Evolutionary conservation across 2,888 invertebrate species (phyloP).

Genomic region (Cheilosia variabilis): DNA sequence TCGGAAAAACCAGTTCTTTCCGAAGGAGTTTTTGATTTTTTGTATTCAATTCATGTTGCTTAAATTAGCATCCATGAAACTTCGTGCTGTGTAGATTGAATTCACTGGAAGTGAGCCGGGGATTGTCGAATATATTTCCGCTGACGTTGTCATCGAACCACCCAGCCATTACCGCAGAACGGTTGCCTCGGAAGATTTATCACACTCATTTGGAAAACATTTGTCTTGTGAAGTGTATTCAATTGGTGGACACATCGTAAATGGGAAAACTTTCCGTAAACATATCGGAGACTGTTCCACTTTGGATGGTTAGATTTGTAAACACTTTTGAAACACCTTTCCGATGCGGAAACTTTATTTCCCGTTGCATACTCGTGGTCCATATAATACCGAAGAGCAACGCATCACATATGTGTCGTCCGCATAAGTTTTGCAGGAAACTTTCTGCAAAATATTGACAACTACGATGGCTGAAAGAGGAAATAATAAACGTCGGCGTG

Average conservation of each 20-base stretch:
- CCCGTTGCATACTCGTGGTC: conserved; percentile 5
- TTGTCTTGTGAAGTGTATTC: conserved; percentile 73
- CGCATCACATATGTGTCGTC: conserved; percentile 11
- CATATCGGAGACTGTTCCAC: conserved; percentile 19
- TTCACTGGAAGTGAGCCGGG: conserved; percentile 26
- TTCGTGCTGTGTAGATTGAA: conserved; percentile 4
- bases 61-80: conserved; percentile 57
- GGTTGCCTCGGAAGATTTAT: conserved; percentile 63
- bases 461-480: conserved; percentile 63
- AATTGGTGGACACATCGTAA: conserved; percentile 68
- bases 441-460: conserved; percentile 72
- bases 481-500: conserved; percentile 63
- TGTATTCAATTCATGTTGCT: conserved; percentile 1
- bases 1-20: conserved; percentile 38
- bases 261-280: conserved; percentile 70
- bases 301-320: conserved; percentile 62
- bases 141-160: conserved; percentile 24
- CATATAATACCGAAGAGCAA: conserved; percentile 13
- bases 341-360: conserved; percentile 61
- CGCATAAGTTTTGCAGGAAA: conserved; percentile 45
- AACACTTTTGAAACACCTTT: conserved; percentile 73
- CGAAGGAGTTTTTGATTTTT: conserved; percentile 47
- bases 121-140: conserved; percentile 65
- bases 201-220: conserved; percentile 69
- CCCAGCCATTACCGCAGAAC: neutral